These are phyloP conservation scores for Chauna torquata DNA, from an alignment of 2,113 vertebrate genomes.

Conservation along the genomic window DNA sequence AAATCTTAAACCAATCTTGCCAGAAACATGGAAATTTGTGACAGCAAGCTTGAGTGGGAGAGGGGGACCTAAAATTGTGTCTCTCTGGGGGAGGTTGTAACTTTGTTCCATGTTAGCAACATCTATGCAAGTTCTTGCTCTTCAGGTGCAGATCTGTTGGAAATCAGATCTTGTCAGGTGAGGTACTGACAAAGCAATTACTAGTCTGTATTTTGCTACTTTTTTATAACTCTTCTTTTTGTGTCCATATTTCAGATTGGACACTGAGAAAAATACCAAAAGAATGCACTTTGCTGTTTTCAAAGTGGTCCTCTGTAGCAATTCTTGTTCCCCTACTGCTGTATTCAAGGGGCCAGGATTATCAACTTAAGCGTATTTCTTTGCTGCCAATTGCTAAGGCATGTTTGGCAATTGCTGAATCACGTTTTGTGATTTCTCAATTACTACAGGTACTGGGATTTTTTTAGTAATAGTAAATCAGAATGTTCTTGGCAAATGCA, in stretches of 20 bases:
- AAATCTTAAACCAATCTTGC: not conserved
- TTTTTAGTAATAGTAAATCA: not conserved
- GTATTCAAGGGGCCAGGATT: not conserved
- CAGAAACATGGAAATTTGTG: not conserved
- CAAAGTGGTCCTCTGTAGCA: not conserved
- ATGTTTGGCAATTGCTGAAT: not conserved
- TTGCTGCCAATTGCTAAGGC: not conserved
- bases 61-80: not conserved
- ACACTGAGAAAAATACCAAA: not conserved
- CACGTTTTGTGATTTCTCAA: not conserved
- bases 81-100: not conserved
- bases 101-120: not conserved
- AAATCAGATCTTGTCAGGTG: not conserved
- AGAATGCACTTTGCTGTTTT: not conserved
- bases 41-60: not conserved
- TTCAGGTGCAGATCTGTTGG: not conserved
- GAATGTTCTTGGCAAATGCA: not conserved
- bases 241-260: not conserved
- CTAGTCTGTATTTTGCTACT: not conserved
- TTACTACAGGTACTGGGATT: not conserved
- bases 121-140: not conserved
- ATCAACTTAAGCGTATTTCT: not conserved
- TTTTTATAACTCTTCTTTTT: not conserved
- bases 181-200: not conserved
- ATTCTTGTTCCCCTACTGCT: not conserved